These are phyloP conservation scores for Eulemur mongoz DNA, from an alignment of 2,797 vertebrate species.

Conservation along the genomic window DNA sequence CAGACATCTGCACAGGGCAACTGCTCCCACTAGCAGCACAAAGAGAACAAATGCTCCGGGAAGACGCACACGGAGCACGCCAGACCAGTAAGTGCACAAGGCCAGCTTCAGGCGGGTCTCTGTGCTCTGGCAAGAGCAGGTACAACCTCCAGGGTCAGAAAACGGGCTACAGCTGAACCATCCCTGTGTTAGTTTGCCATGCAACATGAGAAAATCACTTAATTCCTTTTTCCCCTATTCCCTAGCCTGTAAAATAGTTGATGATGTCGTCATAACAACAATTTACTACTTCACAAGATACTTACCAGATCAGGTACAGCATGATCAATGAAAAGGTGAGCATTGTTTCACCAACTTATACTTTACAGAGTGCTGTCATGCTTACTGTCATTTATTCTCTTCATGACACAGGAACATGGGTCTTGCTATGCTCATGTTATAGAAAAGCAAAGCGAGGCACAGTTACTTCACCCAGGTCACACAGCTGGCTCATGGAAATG, in stretches of 20 bases:
- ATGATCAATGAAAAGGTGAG: fast-evolving
- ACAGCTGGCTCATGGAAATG: neutral
- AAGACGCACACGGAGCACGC: neutral
- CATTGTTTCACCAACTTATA: fast-evolving
- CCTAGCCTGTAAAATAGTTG: neutral
- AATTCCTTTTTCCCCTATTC: neutral
- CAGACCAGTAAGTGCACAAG: neutral
- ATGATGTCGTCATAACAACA: too few species aligned
- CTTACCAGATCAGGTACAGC: too few species aligned
- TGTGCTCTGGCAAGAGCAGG: neutral
- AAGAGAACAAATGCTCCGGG: neutral
- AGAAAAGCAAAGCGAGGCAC: neutral
- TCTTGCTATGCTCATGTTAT: neutral
- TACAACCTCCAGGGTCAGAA: fast-evolving
- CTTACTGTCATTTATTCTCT: neutral
- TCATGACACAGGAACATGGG: too few species aligned
- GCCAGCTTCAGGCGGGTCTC: neutral
- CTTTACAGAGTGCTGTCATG: neutral
- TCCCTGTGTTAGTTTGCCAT: fast-evolving
- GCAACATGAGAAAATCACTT: neutral
- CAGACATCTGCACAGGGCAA: neutral
- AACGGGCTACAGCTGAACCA: fast-evolving
- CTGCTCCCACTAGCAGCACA: neutral
- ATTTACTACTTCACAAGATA: neutral
- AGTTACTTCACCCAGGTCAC: neutral